These are phyloP conservation scores for Tiliqua scincoides DNA, from an alignment of 2,113 vertebrate species.

Conservation along the genomic window DNA sequence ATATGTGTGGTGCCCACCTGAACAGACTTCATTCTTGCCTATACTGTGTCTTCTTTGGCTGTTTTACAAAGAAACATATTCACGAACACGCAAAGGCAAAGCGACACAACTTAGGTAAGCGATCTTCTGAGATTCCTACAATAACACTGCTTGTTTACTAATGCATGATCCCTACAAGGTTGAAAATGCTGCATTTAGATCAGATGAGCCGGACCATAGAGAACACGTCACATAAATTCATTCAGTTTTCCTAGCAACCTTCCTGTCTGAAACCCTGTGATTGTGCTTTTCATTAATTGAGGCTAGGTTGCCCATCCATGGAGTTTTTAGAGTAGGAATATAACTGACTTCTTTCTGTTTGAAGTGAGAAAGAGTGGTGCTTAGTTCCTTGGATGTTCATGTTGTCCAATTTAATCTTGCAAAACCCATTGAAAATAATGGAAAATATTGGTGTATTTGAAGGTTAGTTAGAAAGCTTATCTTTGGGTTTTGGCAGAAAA, in stretches of 20 bases:
- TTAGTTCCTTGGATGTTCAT: not conserved
- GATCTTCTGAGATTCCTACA: accelerated
- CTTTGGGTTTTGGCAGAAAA: not conserved
- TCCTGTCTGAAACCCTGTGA: not conserved
- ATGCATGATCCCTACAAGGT: not conserved
- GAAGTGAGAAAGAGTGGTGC: too few species aligned
- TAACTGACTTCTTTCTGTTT: not conserved
- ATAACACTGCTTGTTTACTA: not conserved
- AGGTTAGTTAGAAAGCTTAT: not conserved
- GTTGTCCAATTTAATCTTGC: not conserved
- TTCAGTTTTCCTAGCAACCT: not conserved
- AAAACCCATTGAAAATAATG: not conserved
- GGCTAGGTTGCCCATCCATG: not conserved
- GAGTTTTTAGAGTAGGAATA: too few species aligned
- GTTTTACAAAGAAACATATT: constrained; percentile 98
- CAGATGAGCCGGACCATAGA: not conserved
- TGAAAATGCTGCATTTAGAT: not conserved
- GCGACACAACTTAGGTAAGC: constrained; percentile 97
- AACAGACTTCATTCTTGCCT: constrained; percentile 98
- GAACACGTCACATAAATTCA: not conserved
- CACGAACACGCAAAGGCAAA: constrained; percentile 98
- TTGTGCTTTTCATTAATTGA: not conserved
- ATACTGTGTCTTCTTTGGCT: constrained; percentile 99
- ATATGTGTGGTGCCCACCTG: constrained; percentile 90
- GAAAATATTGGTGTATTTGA: not conserved